These are phyloP conservation scores for Notiomystis cincta DNA, from an alignment of 2,113 vertebrate genomes.

Conservation along the genomic window DNA sequence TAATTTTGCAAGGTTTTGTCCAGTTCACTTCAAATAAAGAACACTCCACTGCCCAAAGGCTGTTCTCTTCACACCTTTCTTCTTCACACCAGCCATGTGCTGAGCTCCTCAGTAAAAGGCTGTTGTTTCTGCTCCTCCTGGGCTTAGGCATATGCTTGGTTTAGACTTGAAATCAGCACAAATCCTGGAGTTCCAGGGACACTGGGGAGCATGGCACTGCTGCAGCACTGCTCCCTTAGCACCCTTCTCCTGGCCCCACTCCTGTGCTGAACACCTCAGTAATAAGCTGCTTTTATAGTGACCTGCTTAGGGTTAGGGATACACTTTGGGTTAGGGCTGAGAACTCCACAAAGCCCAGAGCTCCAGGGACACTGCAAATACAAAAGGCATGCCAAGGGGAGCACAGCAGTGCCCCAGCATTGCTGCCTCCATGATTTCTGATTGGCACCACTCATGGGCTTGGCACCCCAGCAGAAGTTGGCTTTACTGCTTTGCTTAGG, in stretches of 20 bases:
- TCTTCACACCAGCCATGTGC: background rate
- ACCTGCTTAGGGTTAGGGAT: rapidly evolving
- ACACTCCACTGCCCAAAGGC: background rate
- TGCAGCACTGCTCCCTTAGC: background rate
- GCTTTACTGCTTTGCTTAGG: too few relatives aligned
- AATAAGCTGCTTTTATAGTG: background rate
- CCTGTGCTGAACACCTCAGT: background rate
- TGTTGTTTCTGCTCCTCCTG: background rate
- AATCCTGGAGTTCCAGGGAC: background rate
- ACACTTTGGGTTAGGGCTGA: background rate
- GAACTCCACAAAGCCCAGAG: too few relatives aligned
- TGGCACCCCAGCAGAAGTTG: too few relatives aligned
- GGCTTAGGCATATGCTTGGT: background rate
- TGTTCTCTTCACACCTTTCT: background rate
- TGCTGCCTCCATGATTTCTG: too few relatives aligned
- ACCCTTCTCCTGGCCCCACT: background rate
- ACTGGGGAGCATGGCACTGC: rapidly evolving
- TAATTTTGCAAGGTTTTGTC: background rate
- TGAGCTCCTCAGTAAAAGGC: background rate
- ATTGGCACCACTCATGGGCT: too few relatives aligned
- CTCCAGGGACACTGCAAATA: too few relatives aligned
- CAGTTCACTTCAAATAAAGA: background rate
- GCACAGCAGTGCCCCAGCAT: too few relatives aligned
- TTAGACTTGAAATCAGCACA: background rate
- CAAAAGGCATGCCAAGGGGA: too few relatives aligned